A percentile compares a stretch with the other conserved stretches of the same genome.
Conservation (phyloP, 2,113 vertebrate genomes). For the Oreocharis arfaki region DNA sequence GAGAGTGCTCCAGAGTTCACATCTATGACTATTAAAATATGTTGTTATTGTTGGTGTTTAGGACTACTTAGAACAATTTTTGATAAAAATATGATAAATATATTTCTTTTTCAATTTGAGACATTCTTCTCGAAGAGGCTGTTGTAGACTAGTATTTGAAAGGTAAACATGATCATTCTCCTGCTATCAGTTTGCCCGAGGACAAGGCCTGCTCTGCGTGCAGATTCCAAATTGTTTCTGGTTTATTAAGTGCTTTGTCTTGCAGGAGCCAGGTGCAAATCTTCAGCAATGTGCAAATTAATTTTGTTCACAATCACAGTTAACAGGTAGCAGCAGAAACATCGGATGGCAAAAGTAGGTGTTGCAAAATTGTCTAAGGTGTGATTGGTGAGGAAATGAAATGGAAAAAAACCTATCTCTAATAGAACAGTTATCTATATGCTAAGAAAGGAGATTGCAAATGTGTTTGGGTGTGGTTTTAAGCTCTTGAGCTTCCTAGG, state of each 20-base stretch:
- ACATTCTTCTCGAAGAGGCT: not conserved
- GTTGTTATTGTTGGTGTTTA: not conserved
- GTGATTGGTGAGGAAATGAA: slow-evolving; percentile 14
- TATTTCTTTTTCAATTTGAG: not conserved
- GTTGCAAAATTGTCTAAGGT: not conserved
- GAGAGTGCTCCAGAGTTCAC: not conserved
- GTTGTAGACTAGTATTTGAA: not conserved
- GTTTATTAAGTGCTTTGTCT: not conserved
- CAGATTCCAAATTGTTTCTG: not conserved
- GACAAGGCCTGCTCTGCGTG: not conserved
- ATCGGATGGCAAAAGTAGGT: not conserved
- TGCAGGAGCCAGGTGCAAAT: slow-evolving; percentile 2
- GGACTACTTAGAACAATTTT: not conserved
- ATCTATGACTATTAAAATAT: not conserved
- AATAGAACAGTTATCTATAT: not conserved
- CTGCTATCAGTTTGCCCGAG: not conserved
- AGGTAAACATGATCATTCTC: not conserved
- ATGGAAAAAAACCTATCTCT: not conserved
- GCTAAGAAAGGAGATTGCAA: not conserved
- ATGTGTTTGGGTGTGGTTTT: not conserved
- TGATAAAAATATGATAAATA: not conserved
- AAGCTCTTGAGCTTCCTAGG: not conserved
- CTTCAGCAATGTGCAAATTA: slow-evolving; percentile 10
- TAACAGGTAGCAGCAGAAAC: slow-evolving; percentile 7
- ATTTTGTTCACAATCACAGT: not conserved